phyloP scores from a whole-genome alignment of 2,113 vertebrate genomes.

The Trachemys scripta region DNA sequence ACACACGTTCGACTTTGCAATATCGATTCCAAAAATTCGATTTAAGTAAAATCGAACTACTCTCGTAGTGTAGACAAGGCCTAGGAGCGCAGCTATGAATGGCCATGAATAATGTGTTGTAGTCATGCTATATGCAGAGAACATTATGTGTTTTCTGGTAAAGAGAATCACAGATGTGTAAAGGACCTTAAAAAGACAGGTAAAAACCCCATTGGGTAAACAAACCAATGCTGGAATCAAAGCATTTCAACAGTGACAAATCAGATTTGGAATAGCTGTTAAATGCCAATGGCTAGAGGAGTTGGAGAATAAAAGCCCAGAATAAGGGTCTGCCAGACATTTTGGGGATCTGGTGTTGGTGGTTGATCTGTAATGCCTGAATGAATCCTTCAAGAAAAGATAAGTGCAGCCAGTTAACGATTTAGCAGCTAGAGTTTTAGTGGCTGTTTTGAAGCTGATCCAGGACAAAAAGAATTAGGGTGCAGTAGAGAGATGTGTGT shows the following conservation, averaged over 20 bases:
- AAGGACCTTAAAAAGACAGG: neutral
- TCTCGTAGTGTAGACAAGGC: too few species aligned
- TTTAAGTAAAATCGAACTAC: too few species aligned
- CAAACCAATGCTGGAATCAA: neutral
- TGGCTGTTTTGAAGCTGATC: neutral
- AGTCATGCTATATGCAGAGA: constrained; percentile 21
- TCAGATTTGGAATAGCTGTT: neutral
- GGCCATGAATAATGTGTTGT: neutral
- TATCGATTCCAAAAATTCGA: too few species aligned
- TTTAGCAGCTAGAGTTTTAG: neutral
- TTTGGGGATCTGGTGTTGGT: neutral
- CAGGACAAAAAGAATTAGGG: neutral
- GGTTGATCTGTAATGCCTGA: neutral
- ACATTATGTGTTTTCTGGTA: neutral
- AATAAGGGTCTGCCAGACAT: neutral
- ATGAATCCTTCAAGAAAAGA: neutral
- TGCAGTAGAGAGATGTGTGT: neutral
- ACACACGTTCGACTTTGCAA: too few species aligned
- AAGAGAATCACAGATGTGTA: neutral
- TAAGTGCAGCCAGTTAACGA: neutral
- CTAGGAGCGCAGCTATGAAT: constrained; percentile 56
- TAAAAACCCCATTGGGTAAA: neutral
- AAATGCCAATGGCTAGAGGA: neutral
- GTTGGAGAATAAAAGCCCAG: neutral
- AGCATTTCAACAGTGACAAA: neutral